Percentiles rank a stretch among this genome's conserved stretches.
These are phyloP conservation scores for Limulus polyphemus DNA, from an alignment of 2,888 invertebrate genomes.

Conservation along the genomic window DNA sequence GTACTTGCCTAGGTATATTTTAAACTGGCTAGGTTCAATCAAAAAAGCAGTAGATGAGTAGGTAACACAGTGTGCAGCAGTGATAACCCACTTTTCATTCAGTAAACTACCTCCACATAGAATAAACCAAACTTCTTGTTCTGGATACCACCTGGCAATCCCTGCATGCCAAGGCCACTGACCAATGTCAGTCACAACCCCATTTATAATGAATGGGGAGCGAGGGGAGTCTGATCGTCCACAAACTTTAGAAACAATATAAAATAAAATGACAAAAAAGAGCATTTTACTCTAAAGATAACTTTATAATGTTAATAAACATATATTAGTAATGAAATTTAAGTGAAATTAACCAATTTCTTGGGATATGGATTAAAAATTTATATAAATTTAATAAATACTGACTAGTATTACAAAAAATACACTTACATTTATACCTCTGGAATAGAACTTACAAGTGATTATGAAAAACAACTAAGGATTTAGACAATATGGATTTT, in stretches of 20 bases:
- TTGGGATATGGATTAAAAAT: too few species aligned
- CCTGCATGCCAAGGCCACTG: conserved; percentile 29
- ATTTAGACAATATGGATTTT: too few species aligned
- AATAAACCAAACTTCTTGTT: conserved; percentile 18
- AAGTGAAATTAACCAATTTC: too few species aligned
- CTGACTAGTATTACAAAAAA: too few species aligned
- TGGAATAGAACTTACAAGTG: too few species aligned
- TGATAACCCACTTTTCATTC: conserved; percentile 24
- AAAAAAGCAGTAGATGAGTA: conserved; percentile 4
- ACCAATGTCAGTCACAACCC: conserved; percentile 24
- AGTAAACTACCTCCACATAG: conserved; percentile 25
- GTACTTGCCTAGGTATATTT: conserved; percentile 26
- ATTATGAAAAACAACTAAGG: too few species aligned
- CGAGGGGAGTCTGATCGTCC: conserved; percentile 25
- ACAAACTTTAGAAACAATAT: conserved; percentile 16
- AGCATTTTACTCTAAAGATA: too few species aligned
- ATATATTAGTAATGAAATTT: too few species aligned
- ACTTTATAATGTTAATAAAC: too few species aligned
- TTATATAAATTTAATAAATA: too few species aligned
- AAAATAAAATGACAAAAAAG: neutral
- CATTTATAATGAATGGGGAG: conserved; percentile 26
- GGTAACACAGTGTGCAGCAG: conserved; percentile 28
- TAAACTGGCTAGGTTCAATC: conserved; percentile 18
- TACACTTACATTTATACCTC: too few species aligned
- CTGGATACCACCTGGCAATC: conserved; percentile 15